phyloP scores from a whole-genome alignment of 35 echinoderm and acorn worm genomes.

The Heliocidaris tuberculata region DNA sequence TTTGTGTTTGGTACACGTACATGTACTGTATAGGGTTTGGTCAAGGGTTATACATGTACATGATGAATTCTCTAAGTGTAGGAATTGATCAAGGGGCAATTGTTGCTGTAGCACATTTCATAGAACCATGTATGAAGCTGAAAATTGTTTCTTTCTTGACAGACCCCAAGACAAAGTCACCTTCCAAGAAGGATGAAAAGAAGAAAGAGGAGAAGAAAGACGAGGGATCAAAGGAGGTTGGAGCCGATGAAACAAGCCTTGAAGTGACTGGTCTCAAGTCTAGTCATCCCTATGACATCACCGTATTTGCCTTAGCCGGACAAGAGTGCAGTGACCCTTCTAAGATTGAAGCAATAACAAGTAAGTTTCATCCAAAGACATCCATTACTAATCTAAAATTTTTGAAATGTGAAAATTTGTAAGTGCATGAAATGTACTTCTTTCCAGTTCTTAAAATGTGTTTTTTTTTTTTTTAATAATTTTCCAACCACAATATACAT shows the following conservation, averaged over 20 bases:
- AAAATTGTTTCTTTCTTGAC: not conserved
- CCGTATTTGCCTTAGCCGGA: constrained; percentile 57
- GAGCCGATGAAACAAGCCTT: constrained; percentile 48
- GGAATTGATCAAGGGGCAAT: too few relatives aligned
- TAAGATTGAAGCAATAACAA: constrained; percentile 51
- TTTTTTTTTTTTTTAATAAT: too few relatives aligned
- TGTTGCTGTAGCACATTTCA: too few relatives aligned
- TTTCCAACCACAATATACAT: too few relatives aligned
- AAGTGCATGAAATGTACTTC: too few relatives aligned
- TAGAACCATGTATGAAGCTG: too few relatives aligned
- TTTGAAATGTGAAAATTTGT: not conserved
- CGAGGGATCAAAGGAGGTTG: constrained; percentile 35
- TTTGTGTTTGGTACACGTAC: too few relatives aligned
- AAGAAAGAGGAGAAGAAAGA: constrained; percentile 30
- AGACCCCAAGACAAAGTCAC: not conserved
- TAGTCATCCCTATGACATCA: constrained; percentile 53
- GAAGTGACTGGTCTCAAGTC: constrained; percentile 55
- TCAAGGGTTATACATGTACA: too few relatives aligned
- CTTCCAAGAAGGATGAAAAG: not conserved
- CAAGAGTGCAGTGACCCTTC: constrained; percentile 57
- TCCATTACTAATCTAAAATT: not conserved
- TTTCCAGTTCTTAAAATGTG: too few relatives aligned
- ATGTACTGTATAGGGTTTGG: too few relatives aligned
- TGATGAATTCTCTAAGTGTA: too few relatives aligned
- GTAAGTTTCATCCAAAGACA: constrained; percentile 42